phyloP scores from a whole-genome alignment of 2,797 vertebrate species.

The Chiropotes sagulatus region DNA sequence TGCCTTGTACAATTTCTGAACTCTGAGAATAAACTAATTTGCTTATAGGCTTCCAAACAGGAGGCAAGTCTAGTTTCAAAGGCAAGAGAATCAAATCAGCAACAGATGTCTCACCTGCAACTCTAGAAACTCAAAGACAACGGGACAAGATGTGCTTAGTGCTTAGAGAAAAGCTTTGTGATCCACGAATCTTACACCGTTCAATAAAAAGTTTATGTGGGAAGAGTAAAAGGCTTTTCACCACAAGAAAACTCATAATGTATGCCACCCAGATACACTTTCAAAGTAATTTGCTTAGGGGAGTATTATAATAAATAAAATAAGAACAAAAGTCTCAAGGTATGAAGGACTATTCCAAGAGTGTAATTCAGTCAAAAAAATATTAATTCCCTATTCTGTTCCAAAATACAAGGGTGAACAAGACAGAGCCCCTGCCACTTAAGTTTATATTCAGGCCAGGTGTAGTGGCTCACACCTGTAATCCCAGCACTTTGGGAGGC shows the following conservation, averaged over 20 bases:
- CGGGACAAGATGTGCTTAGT: neutral
- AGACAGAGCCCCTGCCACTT: neutral
- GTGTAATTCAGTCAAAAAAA: neutral
- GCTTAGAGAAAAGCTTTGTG: neutral
- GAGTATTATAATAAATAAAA: neutral
- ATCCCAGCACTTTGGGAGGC: too few species aligned
- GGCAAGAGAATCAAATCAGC: neutral
- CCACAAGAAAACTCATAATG: neutral
- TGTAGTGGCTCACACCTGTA: too few species aligned
- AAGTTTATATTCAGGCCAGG: neutral
- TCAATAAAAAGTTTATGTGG: neutral
- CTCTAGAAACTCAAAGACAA: neutral
- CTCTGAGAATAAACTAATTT: neutral
- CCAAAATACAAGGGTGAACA: neutral
- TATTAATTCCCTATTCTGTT: neutral
- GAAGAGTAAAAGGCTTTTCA: neutral
- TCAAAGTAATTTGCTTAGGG: slow-evolving; percentile 15
- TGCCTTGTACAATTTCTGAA: neutral
- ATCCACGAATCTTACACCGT: neutral
- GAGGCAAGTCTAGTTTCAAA: neutral
- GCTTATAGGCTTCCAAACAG: neutral
- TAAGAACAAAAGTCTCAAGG: neutral
- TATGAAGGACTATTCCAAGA: neutral
- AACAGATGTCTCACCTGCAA: slow-evolving; percentile 14
- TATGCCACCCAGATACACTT: neutral